These are phyloP conservation scores for Drosophila histrio DNA, from an alignment of 2,888 invertebrate species.

Conservation along the genomic window DNA sequence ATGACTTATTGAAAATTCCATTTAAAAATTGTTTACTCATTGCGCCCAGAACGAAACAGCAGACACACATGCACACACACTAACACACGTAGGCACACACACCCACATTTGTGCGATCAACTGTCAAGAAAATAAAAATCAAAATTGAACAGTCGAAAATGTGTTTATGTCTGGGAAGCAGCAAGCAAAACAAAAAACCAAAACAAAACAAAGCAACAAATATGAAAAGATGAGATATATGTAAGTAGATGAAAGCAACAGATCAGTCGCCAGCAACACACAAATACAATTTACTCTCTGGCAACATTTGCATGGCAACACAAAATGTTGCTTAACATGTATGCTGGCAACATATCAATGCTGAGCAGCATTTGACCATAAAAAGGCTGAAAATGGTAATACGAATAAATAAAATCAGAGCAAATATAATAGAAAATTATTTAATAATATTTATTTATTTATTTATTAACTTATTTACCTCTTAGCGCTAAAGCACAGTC, in stretches of 20 bases:
- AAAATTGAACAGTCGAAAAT: constrained; percentile 58
- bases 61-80: constrained; percentile 36
- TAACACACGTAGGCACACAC: constrained; percentile 6
- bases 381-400: background rate
- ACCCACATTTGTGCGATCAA: constrained; percentile 55
- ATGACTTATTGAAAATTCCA: constrained; percentile 81
- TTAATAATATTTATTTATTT: no score
- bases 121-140: constrained; percentile 69
- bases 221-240: constrained; percentile 8
- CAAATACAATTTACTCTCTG: background rate
- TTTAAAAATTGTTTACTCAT: constrained; percentile 80
- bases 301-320: constrained; percentile 22
- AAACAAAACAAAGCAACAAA: constrained; percentile 20
- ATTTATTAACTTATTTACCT: no score
- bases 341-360: background rate
- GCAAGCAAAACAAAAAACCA: constrained; percentile 49
- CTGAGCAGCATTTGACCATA: background rate
- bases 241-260: constrained; percentile 25
- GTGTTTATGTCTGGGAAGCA: constrained; percentile 75
- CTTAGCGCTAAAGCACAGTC: no score
- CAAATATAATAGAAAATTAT: no score
- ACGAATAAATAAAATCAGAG: no score
- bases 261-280: constrained; percentile 1
- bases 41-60: constrained; percentile 62
- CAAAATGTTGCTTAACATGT: background rate